phyloP scores from a whole-genome alignment of 2,113 vertebrate genomes.

The Chionodraco myersi region DNA sequence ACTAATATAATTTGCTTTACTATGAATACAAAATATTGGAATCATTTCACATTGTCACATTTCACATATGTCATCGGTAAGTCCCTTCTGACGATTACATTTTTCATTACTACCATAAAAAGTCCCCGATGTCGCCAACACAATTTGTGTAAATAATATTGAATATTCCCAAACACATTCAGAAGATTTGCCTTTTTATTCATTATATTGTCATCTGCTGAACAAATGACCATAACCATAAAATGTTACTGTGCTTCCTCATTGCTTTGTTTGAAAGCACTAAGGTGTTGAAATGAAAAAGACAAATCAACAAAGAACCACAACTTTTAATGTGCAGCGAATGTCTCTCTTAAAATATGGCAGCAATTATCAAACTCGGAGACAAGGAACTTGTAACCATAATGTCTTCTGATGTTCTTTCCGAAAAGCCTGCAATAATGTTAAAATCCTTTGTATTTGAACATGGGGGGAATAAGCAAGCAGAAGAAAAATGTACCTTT shows the following conservation, averaged over 20 bases:
- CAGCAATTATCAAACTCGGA: background rate
- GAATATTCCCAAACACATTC: background rate
- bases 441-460: background rate
- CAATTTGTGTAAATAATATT: background rate
- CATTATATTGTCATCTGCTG: background rate
- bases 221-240: background rate
- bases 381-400: background rate
- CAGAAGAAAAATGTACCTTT: slow-evolving; percentile 31
- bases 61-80: background rate
- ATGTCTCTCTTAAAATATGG: background rate
- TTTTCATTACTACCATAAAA: background rate
- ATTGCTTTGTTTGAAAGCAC: background rate
- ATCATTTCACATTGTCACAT: background rate
- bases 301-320: slow-evolving; percentile 3
- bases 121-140: background rate
- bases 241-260: background rate
- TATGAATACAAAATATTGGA: background rate
- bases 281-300: slow-evolving; percentile 27
- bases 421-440: slow-evolving; percentile 38
- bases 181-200: background rate
- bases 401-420: background rate
- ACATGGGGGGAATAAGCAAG: slow-evolving; percentile 41
- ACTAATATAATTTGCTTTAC: background rate
- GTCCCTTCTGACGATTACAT: background rate
- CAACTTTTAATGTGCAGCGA: background rate